Conservation (phyloP, 2,797 vertebrate genomes). For the Tokudaia tokunoshimensis region DNA sequence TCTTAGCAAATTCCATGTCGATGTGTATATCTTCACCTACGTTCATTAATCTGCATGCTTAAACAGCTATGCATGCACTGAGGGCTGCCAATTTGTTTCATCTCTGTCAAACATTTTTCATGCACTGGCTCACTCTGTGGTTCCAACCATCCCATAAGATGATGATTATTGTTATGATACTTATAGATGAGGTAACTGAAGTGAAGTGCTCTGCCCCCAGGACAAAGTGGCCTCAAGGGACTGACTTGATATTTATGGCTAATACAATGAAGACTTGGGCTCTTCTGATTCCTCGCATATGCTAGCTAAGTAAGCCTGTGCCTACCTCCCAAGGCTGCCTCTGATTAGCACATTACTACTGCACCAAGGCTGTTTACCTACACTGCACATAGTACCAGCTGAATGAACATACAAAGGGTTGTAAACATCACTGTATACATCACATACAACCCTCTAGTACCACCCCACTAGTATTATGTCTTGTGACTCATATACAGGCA, state of each 20-base stretch:
- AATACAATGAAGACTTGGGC: neutral
- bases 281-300: neutral
- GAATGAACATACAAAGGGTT: neutral
- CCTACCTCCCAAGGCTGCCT: neutral
- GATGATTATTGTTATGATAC: neutral
- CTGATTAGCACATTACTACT: neutral
- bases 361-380: neutral
- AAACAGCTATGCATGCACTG: neutral
- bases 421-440: neutral
- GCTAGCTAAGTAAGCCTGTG: neutral
- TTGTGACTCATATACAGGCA: neutral
- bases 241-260: neutral
- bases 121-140: neutral
- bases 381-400: neutral
- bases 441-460: neutral
- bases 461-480: too few species aligned
- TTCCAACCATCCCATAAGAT: neutral
- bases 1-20: neutral
- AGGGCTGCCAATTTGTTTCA: neutral
- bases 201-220: neutral
- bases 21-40: neutral
- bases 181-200: neutral
- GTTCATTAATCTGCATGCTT: neutral
- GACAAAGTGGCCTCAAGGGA: neutral
- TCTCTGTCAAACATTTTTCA: neutral